phyloP scores from a whole-genome alignment of 2,888 invertebrate species.

The Hyposoter dolosus region DNA sequence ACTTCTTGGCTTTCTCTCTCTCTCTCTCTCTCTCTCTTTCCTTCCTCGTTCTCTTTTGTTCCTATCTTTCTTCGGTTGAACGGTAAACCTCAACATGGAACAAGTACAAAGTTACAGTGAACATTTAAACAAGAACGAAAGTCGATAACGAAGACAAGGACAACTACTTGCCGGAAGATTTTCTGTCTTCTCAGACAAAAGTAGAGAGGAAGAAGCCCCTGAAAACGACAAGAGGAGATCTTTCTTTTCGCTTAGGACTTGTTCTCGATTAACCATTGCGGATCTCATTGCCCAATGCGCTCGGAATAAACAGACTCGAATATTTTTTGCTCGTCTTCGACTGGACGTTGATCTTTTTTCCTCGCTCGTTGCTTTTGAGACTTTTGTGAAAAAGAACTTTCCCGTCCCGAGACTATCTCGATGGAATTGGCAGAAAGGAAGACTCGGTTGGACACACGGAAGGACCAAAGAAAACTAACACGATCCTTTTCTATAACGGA shows the following conservation, averaged over 20 bases:
- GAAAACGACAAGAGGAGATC: constrained; percentile 23
- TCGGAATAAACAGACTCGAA: constrained; percentile 72
- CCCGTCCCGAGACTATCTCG: not conserved
- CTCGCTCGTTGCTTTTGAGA: constrained; percentile 42
- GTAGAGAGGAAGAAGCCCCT: not conserved
- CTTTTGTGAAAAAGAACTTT: constrained; percentile 37
- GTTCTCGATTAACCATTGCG: constrained; percentile 64
- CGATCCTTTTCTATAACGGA: constrained; percentile 44
- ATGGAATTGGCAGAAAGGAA: constrained; percentile 64
- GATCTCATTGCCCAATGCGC: constrained; percentile 72
- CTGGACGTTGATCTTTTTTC: constrained; percentile 38
- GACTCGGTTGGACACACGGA: constrained; percentile 53
- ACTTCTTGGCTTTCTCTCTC: constrained; percentile 36
- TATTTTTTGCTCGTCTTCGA: constrained; percentile 25
- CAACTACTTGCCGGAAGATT: constrained; percentile 50
- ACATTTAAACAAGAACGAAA: constrained; percentile 62
- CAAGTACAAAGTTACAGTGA: constrained; percentile 56
- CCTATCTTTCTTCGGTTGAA: constrained; percentile 28
- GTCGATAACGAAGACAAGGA: constrained; percentile 48
- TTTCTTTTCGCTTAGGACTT: constrained; percentile 42
- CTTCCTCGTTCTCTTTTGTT: not conserved
- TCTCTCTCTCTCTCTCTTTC: constrained; percentile 2
- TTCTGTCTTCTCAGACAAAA: constrained; percentile 28
- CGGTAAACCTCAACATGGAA: constrained; percentile 60
- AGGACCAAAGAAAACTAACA: constrained; percentile 25